phyloP scores from a whole-genome alignment of 2,797 vertebrate species.

The Argya squamiceps region DNA sequence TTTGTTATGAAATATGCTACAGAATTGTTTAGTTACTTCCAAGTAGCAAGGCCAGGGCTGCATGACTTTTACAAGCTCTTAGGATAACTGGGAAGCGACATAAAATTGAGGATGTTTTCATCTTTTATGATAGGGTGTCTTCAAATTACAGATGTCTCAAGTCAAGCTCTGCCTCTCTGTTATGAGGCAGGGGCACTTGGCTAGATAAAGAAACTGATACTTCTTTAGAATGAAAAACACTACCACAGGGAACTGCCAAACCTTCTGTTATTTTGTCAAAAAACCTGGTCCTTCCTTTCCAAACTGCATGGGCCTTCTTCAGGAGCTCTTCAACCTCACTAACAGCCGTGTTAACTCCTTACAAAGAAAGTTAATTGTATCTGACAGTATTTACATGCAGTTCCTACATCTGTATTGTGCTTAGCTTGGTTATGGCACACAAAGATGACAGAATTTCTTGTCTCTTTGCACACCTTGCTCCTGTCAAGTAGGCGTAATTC shows the following conservation, averaged over 20 bases:
- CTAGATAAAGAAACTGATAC: neutral
- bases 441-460: neutral
- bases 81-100: neutral
- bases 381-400: neutral
- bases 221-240: neutral
- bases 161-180: neutral
- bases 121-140: neutral
- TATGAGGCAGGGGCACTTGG: neutral
- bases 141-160: neutral
- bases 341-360: neutral
- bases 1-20: neutral
- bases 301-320: rapidly evolving
- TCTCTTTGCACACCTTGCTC: neutral
- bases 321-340: neutral
- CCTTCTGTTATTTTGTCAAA: neutral
- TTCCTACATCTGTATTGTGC: neutral
- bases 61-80: neutral
- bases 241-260: neutral
- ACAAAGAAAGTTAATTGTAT: neutral
- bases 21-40: neutral
- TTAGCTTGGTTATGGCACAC: neutral
- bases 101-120: neutral
- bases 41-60: neutral
- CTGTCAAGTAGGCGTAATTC: neutral
- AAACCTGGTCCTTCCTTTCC: neutral